A percentile compares a stretch with the other conserved stretches of the same genome.
Conservation (phyloP, 2,113 vertebrate species). For the Bufo bufo region DNA sequence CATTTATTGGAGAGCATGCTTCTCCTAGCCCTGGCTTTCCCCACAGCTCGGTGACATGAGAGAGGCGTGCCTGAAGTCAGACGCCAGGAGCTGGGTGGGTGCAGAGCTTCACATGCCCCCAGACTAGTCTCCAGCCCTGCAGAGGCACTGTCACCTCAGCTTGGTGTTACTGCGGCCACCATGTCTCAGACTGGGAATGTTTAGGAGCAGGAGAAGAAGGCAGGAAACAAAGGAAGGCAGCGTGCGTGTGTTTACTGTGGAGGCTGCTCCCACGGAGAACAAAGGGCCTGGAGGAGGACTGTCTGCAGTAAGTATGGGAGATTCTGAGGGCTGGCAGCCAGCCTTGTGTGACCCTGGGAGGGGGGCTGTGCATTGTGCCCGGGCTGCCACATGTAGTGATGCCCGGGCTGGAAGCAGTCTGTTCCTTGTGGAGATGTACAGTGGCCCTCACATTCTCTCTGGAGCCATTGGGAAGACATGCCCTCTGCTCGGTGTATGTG, state of each 20-base stretch:
- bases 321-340: background rate
- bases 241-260: background rate
- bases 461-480: background rate
- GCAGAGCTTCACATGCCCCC: background rate
- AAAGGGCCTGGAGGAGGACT: background rate
- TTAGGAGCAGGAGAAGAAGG: background rate
- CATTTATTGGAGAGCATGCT: too few relatives aligned
- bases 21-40: too few relatives aligned
- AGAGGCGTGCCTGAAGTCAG: conserved; percentile 15
- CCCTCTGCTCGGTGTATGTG: background rate
- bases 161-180: background rate
- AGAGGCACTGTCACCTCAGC: background rate
- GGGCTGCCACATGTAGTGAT: too few relatives aligned
- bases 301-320: conserved; percentile 10
- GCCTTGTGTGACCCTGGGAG: background rate
- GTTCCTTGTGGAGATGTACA: too few relatives aligned
- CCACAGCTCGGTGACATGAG: background rate
- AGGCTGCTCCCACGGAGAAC: background rate
- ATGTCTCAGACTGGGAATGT: background rate
- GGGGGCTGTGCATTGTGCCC: too few relatives aligned
- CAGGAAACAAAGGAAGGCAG: background rate
- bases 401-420: too few relatives aligned
- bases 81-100: conserved; percentile 23
- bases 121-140: conserved; percentile 19
- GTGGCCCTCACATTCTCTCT: too few relatives aligned